Percentiles rank a stretch among this genome's conserved stretches.
These are phyloP conservation scores for Drosophila subobscura DNA, from an alignment of 1,140 invertebrate species.

Conservation along the genomic window DNA sequence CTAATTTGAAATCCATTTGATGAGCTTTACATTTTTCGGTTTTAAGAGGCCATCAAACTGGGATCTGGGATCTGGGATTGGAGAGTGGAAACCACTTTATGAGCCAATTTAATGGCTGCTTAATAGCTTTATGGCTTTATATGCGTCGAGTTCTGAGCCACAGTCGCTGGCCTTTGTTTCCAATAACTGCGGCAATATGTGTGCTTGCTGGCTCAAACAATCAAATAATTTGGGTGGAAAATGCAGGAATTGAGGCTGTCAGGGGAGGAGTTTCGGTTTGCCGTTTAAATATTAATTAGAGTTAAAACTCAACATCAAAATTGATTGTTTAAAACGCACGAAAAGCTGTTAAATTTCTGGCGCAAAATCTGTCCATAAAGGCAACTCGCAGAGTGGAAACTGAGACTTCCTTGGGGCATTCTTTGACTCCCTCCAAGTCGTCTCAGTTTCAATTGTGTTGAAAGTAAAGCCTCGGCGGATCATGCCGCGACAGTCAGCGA, in stretches of 20 bases:
- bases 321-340: too few species aligned
- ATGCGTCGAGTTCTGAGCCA: slow-evolving; percentile 32
- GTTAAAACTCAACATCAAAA: too few species aligned
- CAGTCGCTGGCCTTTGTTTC: not conserved
- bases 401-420: too few species aligned
- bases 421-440: not conserved
- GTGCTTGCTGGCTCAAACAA: slow-evolving; percentile 15
- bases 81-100: slow-evolving; percentile 49
- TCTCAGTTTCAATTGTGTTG: slow-evolving; percentile 40
- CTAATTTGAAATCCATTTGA: slow-evolving; percentile 66
- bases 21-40: slow-evolving; percentile 62
- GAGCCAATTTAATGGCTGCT: slow-evolving; percentile 60
- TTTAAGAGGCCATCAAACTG: slow-evolving; percentile 36
- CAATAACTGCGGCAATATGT: slow-evolving; percentile 28
- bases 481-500: not conserved
- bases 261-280: not conserved
- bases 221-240: slow-evolving; percentile 25
- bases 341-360: too few species aligned
- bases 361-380: too few species aligned
- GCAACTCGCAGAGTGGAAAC: too few species aligned
- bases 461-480: slow-evolving; percentile 23
- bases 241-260: too few species aligned
- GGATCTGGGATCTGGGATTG: slow-evolving; percentile 5
- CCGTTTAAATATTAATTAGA: too few species aligned
- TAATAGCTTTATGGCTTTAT: slow-evolving; percentile 74